phyloP scores from a whole-genome alignment of 2,888 invertebrate species.

The Lypha dubia region DNA sequence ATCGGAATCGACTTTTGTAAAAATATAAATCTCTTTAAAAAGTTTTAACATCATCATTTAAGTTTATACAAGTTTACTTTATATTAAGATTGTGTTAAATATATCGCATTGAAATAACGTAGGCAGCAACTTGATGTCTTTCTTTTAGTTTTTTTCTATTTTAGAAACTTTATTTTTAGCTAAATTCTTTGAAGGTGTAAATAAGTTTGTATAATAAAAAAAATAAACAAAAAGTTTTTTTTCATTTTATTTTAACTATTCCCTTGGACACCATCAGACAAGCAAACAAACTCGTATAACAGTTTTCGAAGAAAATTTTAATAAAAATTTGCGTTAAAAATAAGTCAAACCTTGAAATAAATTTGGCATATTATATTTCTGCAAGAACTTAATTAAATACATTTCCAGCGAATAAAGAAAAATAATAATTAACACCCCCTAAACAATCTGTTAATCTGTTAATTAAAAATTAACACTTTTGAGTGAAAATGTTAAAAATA shows the following conservation, averaged over 20 bases:
- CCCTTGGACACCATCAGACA: neutral
- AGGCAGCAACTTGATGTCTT: too few species aligned
- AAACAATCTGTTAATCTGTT: constrained; percentile 9
- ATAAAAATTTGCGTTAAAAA: neutral
- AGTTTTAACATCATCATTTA: too few species aligned
- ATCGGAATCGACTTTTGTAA: too few species aligned
- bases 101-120: too few species aligned
- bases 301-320: neutral
- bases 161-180: too few species aligned
- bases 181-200: too few species aligned
- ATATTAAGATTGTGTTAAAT: too few species aligned
- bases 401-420: neutral
- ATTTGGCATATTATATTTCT: neutral
- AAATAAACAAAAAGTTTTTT: too few species aligned
- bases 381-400: constrained; percentile 11
- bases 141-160: too few species aligned
- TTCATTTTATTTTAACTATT: neutral
- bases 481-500: constrained; percentile 23
- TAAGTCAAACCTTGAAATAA: neutral
- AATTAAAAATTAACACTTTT: constrained; percentile 37
- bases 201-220: too few species aligned
- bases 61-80: too few species aligned
- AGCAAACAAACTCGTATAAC: neutral
- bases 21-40: too few species aligned
- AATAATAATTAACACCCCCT: neutral